Evolutionary conservation across 2,797 vertebrate species (phyloP), one percentile per base, ranked within the genome.

Genomic region (Tragopan temminckii): DNA sequence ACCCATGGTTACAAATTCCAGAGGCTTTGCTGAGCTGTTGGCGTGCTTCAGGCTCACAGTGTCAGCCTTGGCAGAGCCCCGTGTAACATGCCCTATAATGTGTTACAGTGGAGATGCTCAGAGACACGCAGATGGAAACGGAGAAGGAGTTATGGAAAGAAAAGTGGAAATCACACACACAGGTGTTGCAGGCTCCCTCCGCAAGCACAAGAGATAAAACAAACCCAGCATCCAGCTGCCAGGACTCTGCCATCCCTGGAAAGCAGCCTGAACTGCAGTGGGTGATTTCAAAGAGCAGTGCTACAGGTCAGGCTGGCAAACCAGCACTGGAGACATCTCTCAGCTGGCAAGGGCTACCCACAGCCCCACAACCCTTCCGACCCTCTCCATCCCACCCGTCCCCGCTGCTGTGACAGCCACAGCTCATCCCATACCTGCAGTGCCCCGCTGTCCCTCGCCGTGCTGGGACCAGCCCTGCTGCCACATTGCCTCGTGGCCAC

Each of bases 21-120:
- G 66, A 76, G 67, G 71, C 55, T 92, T 38, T 69, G 67, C 63
- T 45, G 74, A 72, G 71, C 80, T 88, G 45, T 69, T 31, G 88
- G 58, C 2, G 7, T 0, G 0, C 36, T 62, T 66, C 38, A 23
- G 50, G 72, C 66, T 46, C 0, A 46, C 66, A 4, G 69, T 9
- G 23, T 8, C 6, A 92, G 35, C 53, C 29, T 13, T 31, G 15
- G 40, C 48, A 58, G 45, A 48, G 58, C 45, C 7, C 2, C 5
- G 27, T 69, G 15, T 31, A 31, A 53, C 33, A 31, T 46, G 38
- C 52, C 36, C 6, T n/a, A 8, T 55, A 20, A n/a, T 20, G 24
- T 2, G 16, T 4, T 19, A 29, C 6, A 3, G 11, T 55, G 25
- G 69, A 67, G 74, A 13, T 5, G 46, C 17, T 71, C 77, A 24